Percentiles rank a stretch among this genome's conserved stretches.
Evolutionary conservation across 2,797 vertebrate genomes (phyloP).

Genomic region (Microchirus variegatus): DNA sequence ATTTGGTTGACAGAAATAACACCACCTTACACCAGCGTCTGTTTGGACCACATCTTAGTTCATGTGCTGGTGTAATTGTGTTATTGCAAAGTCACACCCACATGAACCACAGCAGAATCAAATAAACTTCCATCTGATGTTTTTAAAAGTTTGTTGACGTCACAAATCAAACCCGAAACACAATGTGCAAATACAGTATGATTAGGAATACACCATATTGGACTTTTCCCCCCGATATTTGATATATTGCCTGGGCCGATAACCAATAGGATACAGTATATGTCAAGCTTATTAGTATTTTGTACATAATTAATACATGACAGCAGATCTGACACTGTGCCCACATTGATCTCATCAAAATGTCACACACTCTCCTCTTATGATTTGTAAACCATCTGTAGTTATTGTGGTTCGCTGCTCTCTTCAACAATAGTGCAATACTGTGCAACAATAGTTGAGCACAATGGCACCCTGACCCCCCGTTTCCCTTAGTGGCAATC

Average conservation of each 20-base stretch:
- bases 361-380: constrained; percentile 32
- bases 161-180: too few relatives aligned
- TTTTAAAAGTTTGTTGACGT: neutral
- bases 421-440: constrained; percentile 52
- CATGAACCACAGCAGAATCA: constrained; percentile 23
- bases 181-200: too few relatives aligned
- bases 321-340: constrained; percentile 9
- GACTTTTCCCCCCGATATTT: too few relatives aligned
- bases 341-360: constrained; percentile 11
- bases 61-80: constrained; percentile 16
- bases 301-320: neutral
- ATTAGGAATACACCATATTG: too few relatives aligned
- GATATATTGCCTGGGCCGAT: too few relatives aligned
- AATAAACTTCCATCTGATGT: constrained; percentile 27
- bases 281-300: too few relatives aligned
- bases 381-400: constrained; percentile 64
- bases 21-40: constrained; percentile 1
- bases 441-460: too few relatives aligned
- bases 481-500: constrained; percentile 69
- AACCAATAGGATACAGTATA: too few relatives aligned
- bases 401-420: constrained; percentile 53
- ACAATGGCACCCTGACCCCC: constrained; percentile 71
- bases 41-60: constrained; percentile 38
- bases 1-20: constrained; percentile 21
- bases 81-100: constrained; percentile 22